These are phyloP conservation scores for Pteronura brasiliensis DNA, from an alignment of 2,113 vertebrate species.

Conservation along the genomic window DNA sequence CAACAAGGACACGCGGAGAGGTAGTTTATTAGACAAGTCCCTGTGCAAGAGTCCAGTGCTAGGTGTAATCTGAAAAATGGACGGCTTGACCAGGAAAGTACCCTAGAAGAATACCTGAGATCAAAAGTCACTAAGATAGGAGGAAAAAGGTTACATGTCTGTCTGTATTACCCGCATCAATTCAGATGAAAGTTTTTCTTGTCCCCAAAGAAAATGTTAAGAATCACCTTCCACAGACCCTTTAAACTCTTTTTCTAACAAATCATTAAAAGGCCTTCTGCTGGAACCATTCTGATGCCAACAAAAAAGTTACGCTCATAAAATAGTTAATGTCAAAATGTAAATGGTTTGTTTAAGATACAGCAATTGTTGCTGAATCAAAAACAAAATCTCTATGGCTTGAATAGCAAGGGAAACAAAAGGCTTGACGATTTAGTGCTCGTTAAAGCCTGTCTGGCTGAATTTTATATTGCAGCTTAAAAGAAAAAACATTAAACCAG, in stretches of 20 bases:
- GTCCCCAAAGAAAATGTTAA: conserved; percentile 42
- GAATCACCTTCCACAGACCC: conserved; percentile 17
- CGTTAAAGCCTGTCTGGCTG: conserved; percentile 38
- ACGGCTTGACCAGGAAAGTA: not conserved
- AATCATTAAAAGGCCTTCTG: conserved; percentile 56
- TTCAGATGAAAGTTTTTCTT: not conserved
- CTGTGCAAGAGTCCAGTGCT: not conserved
- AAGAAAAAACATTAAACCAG: conserved; percentile 55
- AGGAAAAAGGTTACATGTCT: not conserved
- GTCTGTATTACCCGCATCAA: not conserved
- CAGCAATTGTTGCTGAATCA: conserved; percentile 59
- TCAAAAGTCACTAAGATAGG: not conserved
- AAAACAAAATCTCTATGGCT: conserved; percentile 59
- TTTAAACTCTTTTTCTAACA: conserved; percentile 67
- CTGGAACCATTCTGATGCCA: conserved; percentile 60
- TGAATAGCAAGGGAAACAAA: conserved; percentile 64
- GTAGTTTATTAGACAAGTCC: not conserved
- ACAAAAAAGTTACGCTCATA: conserved; percentile 61
- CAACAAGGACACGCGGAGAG: not conserved
- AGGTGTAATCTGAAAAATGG: not conserved
- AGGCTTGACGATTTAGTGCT: conserved; percentile 63
- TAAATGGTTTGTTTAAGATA: conserved; percentile 72
- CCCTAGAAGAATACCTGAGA: not conserved
- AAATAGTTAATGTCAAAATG: conserved; percentile 63
- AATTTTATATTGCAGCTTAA: conserved; percentile 68